Conservation (phyloP, 2,888 invertebrate genomes). For the Cheilosia soror region DNA sequence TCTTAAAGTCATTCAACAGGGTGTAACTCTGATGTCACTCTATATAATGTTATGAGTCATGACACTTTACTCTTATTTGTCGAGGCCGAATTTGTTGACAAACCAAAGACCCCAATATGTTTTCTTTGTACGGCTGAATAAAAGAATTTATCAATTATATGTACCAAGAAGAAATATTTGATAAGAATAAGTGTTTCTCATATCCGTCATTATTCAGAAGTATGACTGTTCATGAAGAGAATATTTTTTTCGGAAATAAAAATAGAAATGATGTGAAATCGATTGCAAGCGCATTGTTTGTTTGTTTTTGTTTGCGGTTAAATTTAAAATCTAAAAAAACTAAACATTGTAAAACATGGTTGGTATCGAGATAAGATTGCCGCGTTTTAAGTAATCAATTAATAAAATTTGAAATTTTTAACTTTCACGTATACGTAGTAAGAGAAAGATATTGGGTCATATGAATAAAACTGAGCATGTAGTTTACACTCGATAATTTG, state of each 20-base stretch:
- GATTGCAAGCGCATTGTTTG: background rate
- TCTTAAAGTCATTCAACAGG: constrained; percentile 6
- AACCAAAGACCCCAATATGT: background rate
- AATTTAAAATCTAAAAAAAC: background rate
- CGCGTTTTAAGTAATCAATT: background rate
- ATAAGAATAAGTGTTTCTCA: background rate
- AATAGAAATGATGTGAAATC: constrained; percentile 37
- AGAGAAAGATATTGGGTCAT: no score
- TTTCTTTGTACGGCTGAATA: background rate
- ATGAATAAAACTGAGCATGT: no score
- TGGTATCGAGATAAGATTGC: constrained; percentile 24
- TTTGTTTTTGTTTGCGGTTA: background rate
- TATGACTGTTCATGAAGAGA: background rate
- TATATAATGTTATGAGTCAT: constrained; percentile 22
- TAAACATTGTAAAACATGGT: constrained; percentile 21
- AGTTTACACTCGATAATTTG: no score
- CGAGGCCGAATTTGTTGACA: background rate
- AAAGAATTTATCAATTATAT: no score
- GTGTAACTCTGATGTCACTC: constrained; percentile 36
- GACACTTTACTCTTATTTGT: background rate
- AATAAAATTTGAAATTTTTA: no score
- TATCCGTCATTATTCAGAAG: constrained; percentile 25
- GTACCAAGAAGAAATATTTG: background rate
- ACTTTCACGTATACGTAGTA: no score
- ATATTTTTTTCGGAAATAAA: background rate